Base-by-base conservation (phyloP, 2,113 vertebrate genomes). In the Mastomys natalensis region DNA sequence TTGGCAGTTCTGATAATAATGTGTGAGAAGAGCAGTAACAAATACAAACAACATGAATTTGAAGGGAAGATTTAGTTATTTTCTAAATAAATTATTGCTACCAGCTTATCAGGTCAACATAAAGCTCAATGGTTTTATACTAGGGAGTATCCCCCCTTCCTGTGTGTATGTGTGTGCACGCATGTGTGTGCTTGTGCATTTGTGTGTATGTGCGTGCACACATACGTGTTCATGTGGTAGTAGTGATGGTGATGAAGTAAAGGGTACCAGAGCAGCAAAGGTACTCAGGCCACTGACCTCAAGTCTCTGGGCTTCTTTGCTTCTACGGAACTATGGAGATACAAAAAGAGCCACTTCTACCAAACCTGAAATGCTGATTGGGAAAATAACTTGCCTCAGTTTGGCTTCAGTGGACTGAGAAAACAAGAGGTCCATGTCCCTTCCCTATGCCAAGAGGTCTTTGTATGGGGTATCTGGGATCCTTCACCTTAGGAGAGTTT, bases 111-210 rank as follows among this genome's bases (percentile, higher is more conserved):
- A 72, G n/a, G 51, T 76, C 48, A 72, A 77, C 12, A n/a, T 94
- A 92, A 87, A 86, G 94, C 84, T 48, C 51, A 5, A 60, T 87
- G 82, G 73, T 90, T 96, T 97, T 91, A 66, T 93, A 51, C 72
- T 87, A 86, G 92, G 78, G 64, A 95, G 70, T 3, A 76, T 96
- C 78, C 87, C 29, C 7, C 34, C 11, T 66, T 66, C 26, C 26
- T 78, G 21, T 48, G 12, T 51, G 3, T 15, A 45, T 53, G 10
- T 22, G 7, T 66, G 43, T 37, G 24, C 19, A 3, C 26, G 31
- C 34, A 12, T 48, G 51, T n/a, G 37, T 26, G 21, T 29, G 11
- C 6, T 4, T 7, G 58, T 21, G 17, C 5, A 3, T 5, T 45
- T 72, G 24, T 76, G 60, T 7, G 21, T 22, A 5, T 7, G 19